phyloP scores from a whole-genome alignment of 2,113 vertebrate genomes.

The Heliornis fulica region DNA sequence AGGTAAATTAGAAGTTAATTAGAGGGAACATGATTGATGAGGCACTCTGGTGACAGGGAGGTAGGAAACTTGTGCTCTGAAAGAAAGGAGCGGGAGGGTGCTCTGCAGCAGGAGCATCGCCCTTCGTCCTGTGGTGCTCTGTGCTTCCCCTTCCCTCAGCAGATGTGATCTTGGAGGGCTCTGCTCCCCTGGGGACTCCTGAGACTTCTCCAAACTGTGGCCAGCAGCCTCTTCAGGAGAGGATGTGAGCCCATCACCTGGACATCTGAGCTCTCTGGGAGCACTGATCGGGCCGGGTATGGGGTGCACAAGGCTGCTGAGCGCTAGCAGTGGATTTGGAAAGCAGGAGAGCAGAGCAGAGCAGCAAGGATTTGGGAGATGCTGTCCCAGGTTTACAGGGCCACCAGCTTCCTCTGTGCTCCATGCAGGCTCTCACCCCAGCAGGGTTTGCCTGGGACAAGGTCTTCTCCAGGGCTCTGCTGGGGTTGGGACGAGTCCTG shows the following conservation, averaged over 20 bases:
- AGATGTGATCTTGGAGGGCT: fast-evolving
- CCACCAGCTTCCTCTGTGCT: fast-evolving
- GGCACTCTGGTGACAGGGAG: conserved; percentile 36
- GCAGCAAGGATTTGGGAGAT: not conserved
- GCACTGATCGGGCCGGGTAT: fast-evolving
- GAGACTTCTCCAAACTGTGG: not conserved
- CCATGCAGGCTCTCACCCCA: fast-evolving
- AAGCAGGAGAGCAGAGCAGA: not conserved
- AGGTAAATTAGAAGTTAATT: conserved; percentile 80
- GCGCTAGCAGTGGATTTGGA: fast-evolving
- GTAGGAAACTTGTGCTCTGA: not conserved
- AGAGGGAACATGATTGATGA: conserved; percentile 75
- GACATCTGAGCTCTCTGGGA: not conserved
- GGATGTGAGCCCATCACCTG: not conserved
- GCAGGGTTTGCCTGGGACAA: not conserved
- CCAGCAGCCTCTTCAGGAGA: not conserved
- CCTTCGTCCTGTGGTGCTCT: fast-evolving
- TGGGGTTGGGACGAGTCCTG: not conserved
- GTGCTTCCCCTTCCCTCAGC: not conserved
- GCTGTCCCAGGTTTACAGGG: not conserved
- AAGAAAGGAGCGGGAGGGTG: not conserved
- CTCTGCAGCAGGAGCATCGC: not conserved
- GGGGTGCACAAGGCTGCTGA: fast-evolving
- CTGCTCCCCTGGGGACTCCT: not conserved
- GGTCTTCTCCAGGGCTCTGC: not conserved